Evolutionary conservation across 2,888 invertebrate species (phyloP).

Genomic region (Drosophila ustulata): DNA sequence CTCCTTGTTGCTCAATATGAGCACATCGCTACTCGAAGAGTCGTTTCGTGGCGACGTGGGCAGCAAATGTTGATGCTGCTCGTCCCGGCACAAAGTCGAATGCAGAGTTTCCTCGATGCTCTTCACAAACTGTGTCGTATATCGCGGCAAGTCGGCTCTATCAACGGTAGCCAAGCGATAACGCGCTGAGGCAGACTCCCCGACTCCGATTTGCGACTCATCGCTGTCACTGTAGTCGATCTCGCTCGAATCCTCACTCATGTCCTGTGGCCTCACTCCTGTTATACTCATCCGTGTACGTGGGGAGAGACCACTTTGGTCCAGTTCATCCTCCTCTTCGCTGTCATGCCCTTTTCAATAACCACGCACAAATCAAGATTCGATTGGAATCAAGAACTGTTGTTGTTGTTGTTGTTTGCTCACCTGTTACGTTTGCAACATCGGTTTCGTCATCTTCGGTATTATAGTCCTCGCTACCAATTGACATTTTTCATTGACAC

Average conservation of each 20-base stretch:
- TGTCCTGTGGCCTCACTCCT: constrained; percentile 78
- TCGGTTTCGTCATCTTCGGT: constrained; percentile 34
- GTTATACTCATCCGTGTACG: constrained; percentile 83
- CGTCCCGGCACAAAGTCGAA: constrained; percentile 60
- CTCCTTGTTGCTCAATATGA: constrained; percentile 66
- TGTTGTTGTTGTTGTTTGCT: background rate
- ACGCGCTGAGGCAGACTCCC: constrained; percentile 16
- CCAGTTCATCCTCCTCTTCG: constrained; percentile 72
- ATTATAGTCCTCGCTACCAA: constrained; percentile 40
- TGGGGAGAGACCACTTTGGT: constrained; percentile 78
- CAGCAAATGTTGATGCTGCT: background rate
- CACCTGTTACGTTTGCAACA: constrained; percentile 42
- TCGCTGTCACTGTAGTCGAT: constrained; percentile 73
- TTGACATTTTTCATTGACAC: constrained; percentile 32
- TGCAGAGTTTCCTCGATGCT: constrained; percentile 70
- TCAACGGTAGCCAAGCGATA: constrained; percentile 6
- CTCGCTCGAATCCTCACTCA: constrained; percentile 77
- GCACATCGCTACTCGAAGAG: constrained; percentile 70
- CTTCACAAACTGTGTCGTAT: constrained; percentile 69
- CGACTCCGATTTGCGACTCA: constrained; percentile 1
- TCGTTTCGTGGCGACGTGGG: constrained; percentile 29
- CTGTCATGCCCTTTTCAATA: constrained; percentile 37
- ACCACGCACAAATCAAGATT: background rate
- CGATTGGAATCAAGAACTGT: too few species aligned
- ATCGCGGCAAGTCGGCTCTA: constrained; percentile 50